Evolutionary conservation across 2,113 vertebrate species (phyloP), one percentile per base, ranked within the genome.

Genomic region (Suncus etruscus): DNA sequence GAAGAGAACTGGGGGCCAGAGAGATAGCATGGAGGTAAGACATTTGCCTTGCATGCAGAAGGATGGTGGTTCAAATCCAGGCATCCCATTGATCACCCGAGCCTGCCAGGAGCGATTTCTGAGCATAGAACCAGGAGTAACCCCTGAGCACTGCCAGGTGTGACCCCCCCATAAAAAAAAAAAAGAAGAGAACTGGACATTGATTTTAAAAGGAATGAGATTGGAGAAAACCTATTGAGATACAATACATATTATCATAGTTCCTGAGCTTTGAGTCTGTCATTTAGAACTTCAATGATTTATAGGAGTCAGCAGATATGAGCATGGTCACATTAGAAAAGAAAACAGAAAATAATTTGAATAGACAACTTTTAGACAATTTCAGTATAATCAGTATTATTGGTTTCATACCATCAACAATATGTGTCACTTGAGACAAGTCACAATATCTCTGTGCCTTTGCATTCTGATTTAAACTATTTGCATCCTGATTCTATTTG

Each of bases 321-420:
- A n/a, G 73, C 80, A 16, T 68, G 39, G 14, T 27, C 32, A 74
- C n/a, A 65, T 74, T 16, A 39, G 31, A 91, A 90, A 90, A 79
- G 45, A 91, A 86, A 74, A 12, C 69, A 51, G 14, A 39, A 90
- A 94, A 73, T 39, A n/a, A 77, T 39, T 31, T 51, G 39, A 31
- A 72, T 25, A 77, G 73, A 47, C 1, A 61, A 12, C 29, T n/a
- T 18, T 4, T 76, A 18, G 50, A 29, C 25, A 32, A 29, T 51
- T 22, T 83, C 3, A 22, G 15, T 29, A 15, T 70, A 66, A 58
- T 20, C 74, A 20, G 22, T 39, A 39, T 48, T 87, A 77, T 76
- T 87, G 58, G 48, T 51, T 14, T 68, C 18, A 47, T 91, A 7
- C 8, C 77, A 4, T 50, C 16, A 73, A 12, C 15, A 86, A 50